Evolutionary conservation across 2,113 vertebrate genomes (phyloP).

Genomic region (Ceuthmochares aereus): DNA sequence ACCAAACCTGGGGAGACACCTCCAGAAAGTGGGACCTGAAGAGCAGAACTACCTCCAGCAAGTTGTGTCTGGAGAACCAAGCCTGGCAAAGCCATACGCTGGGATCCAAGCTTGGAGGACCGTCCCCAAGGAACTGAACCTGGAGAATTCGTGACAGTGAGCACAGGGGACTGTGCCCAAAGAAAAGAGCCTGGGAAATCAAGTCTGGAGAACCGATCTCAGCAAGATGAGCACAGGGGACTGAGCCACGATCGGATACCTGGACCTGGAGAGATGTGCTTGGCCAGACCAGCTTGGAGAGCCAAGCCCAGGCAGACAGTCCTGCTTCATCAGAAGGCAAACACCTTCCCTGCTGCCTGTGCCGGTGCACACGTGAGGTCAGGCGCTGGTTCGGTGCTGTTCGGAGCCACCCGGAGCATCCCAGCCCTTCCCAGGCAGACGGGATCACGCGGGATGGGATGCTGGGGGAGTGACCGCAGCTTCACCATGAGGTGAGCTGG

Average conservation of each 20-base stretch:
- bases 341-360: not conserved
- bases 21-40: not conserved
- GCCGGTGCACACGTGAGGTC: rapidly evolving
- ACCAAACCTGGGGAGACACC: not conserved
- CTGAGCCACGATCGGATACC: not conserved
- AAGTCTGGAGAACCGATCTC: not conserved
- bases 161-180: no score
- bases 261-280: rapidly evolving
- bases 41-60: not conserved
- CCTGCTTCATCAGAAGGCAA: not conserved
- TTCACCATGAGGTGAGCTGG: not conserved
- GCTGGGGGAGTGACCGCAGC: rapidly evolving
- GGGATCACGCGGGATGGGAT: not conserved
- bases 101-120: no score
- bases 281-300: not conserved
- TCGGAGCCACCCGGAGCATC: not conserved
- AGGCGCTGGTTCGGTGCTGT: rapidly evolving
- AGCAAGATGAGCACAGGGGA: not conserved
- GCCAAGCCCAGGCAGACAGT: not conserved
- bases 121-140: not conserved
- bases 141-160: not conserved
- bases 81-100: no score
- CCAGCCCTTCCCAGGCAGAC: not conserved
- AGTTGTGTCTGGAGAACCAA: no score
- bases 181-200: not conserved